Conservation (phyloP, 1,140 invertebrate species). For the Heliconius himera region DNA sequence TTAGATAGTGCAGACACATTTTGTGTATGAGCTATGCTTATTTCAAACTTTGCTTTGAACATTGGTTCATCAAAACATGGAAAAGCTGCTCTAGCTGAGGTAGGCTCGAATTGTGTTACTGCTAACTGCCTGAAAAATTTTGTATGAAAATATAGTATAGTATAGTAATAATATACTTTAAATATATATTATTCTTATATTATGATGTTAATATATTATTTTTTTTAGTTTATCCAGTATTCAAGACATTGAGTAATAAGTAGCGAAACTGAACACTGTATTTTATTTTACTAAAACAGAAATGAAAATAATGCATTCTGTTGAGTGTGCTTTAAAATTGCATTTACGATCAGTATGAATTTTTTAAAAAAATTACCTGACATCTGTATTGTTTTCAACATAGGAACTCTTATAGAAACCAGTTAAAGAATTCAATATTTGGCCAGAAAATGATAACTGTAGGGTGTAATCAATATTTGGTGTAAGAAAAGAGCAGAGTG, state of each 20-base stretch:
- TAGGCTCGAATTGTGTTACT: conserved; percentile 88
- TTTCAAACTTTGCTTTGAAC: conserved; percentile 89
- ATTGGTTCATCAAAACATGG: conserved; percentile 90
- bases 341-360: not conserved
- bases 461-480: conserved; percentile 74
- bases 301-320: no score
- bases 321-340: no score
- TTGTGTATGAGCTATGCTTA: conserved; percentile 83
- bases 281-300: no score
- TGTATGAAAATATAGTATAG: no score
- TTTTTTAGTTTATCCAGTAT: no score
- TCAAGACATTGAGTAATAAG: no score
- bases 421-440: conserved; percentile 83
- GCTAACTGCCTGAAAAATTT: conserved; percentile 78
- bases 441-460: conserved; percentile 80
- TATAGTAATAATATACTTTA: no score
- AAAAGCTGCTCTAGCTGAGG: conserved; percentile 85
- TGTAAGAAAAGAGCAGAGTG: conserved; percentile 58
- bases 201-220: no score
- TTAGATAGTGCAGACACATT: conserved; percentile 84
- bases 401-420: conserved; percentile 94
- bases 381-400: conserved; percentile 66
- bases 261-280: no score
- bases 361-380: conserved; percentile 59
- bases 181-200: no score